Conservation (phyloP, 2,888 invertebrate genomes). For the Amorpha juglandis region DNA sequence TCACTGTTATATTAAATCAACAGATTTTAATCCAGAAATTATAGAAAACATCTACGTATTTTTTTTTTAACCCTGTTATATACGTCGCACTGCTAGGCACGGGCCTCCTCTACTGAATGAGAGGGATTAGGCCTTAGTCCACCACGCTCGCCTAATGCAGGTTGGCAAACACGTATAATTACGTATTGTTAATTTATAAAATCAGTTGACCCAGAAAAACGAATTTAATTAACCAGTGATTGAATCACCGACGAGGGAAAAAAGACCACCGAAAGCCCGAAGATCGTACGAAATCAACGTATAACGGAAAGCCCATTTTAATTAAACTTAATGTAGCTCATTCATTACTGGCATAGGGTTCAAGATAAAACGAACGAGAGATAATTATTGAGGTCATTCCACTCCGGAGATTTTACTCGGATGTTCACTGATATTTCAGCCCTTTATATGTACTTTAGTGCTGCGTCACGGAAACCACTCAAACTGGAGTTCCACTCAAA, state of each 20-base stretch:
- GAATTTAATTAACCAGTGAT: constrained; percentile 1
- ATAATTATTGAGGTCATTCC: constrained; percentile 55
- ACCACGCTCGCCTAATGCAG: no score
- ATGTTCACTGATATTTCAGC: constrained; percentile 45
- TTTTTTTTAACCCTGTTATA: no score
- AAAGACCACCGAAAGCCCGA: constrained; percentile 11
- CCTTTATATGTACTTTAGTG: constrained; percentile 38
- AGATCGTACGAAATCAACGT: constrained; percentile 28
- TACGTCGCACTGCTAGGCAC: no score
- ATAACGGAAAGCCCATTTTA: constrained; percentile 50
- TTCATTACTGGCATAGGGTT: constrained; percentile 54
- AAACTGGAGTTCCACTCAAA: neutral
- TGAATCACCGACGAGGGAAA: constrained; percentile 5
- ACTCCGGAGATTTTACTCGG: constrained; percentile 48
- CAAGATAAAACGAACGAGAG: constrained; percentile 56
- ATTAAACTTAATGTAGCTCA: constrained; percentile 59
- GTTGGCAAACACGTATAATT: no score
- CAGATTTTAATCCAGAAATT: no score
- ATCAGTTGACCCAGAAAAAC: neutral
- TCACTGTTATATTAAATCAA: no score
- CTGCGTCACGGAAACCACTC: neutral
- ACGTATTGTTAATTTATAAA: neutral
- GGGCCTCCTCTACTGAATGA: no score
- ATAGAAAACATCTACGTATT: no score
- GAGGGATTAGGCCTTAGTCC: no score